A percentile compares a stretch with the other conserved stretches of the same genome.
Conservation (phyloP, 2,888 invertebrate genomes). For the Erebia epiphron region DNA sequence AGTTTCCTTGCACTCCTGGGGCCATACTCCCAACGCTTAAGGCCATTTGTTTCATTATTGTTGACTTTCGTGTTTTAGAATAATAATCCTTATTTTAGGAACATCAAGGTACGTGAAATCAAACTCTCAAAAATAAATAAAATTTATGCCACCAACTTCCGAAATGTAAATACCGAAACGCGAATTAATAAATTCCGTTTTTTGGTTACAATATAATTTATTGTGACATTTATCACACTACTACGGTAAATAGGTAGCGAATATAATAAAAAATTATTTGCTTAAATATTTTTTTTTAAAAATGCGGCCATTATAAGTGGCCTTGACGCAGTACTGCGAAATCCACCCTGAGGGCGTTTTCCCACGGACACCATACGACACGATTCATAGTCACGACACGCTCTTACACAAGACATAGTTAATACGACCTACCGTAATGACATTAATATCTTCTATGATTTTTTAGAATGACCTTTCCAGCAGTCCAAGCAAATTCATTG, state of each 20-base stretch:
- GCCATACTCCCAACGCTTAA: too few species aligned
- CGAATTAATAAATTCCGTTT: not conserved
- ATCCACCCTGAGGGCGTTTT: conserved; percentile 3
- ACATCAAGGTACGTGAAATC: too few species aligned
- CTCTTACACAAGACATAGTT: not conserved
- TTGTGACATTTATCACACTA: not conserved
- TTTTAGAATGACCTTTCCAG: too few species aligned
- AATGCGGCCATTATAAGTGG: conserved; percentile 5
- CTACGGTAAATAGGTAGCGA: not conserved
- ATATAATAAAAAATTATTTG: not conserved
- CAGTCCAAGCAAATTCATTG: not conserved
- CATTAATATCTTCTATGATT: too few species aligned
- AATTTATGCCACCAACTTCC: not conserved
- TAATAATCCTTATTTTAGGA: too few species aligned
- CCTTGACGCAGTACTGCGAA: conserved; percentile 22
- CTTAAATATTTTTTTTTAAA: not conserved
- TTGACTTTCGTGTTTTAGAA: too few species aligned
- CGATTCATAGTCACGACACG: not conserved
- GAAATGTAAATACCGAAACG: not conserved
- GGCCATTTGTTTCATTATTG: too few species aligned
- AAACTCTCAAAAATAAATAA: too few species aligned
- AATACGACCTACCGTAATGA: not conserved
- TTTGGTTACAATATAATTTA: not conserved
- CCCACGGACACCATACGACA: not conserved
- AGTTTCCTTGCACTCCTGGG: not conserved